phyloP scores from a whole-genome alignment of 2,888 invertebrate species.

The Ametastegia equiseti region DNA sequence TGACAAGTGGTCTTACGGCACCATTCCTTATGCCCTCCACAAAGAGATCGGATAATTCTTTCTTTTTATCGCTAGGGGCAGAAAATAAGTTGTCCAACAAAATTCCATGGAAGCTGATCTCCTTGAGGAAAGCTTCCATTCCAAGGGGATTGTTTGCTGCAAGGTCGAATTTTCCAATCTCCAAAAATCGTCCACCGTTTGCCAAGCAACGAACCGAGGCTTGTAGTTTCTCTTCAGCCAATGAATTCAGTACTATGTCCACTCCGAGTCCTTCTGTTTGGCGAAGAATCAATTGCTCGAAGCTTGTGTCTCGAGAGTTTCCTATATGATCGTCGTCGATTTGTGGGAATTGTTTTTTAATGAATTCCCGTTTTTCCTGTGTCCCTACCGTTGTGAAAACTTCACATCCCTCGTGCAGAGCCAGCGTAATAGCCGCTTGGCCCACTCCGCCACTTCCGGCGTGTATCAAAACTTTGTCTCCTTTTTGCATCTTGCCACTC shows the following conservation, averaged over 20 bases:
- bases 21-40: constrained; percentile 82
- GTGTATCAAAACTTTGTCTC: constrained; percentile 74
- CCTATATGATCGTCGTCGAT: constrained; percentile 85
- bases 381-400: constrained; percentile 82
- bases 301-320: constrained; percentile 91
- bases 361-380: constrained; percentile 78
- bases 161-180: constrained; percentile 92
- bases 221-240: constrained; percentile 93
- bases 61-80: constrained; percentile 77
- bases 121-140: constrained; percentile 84
- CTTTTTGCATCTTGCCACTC: constrained; percentile 77
- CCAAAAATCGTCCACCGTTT: constrained; percentile 84
- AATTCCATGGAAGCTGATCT: constrained; percentile 87
- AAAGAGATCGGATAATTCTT: constrained; percentile 78
- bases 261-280: constrained; percentile 75
- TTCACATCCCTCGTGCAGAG: constrained; percentile 79
- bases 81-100: constrained; percentile 85
- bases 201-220: constrained; percentile 83
- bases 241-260: constrained; percentile 80
- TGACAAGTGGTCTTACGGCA: constrained; percentile 83
- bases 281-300: constrained; percentile 91
- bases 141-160: constrained; percentile 81
- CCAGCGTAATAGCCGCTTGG: constrained; percentile 83
- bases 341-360: constrained; percentile 79
- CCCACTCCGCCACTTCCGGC: constrained; percentile 80